phyloP scores from a whole-genome alignment of 2,888 invertebrate species.

The Baronia brevicornis region DNA sequence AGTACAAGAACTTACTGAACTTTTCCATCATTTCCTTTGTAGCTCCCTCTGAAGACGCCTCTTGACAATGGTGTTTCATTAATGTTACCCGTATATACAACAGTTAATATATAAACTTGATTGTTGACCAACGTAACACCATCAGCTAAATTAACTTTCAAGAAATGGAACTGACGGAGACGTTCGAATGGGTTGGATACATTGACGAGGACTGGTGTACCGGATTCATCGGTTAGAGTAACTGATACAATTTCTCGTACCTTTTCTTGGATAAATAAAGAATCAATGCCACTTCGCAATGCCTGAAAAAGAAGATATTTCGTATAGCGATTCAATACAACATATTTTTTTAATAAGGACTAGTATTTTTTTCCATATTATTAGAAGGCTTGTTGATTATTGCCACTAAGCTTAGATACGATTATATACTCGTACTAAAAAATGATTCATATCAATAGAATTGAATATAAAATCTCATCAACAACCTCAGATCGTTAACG shows the following conservation, averaged over 20 bases:
- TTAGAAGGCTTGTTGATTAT: no score
- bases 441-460: no score
- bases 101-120: constrained; percentile 33
- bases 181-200: constrained; percentile 32
- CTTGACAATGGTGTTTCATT: constrained; percentile 61
- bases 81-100: constrained; percentile 55
- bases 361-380: no score
- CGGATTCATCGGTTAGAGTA: constrained; percentile 26
- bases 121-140: constrained; percentile 35
- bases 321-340: neutral
- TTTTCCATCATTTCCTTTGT: constrained; percentile 37
- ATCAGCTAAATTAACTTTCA: constrained; percentile 44
- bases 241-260: constrained; percentile 40
- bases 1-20: constrained; percentile 39
- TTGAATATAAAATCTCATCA: no score
- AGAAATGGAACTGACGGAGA: constrained; percentile 41
- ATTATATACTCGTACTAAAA: no score
- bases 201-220: constrained; percentile 27
- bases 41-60: constrained; percentile 62
- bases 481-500: no score
- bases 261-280: constrained; percentile 53
- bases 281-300: constrained; percentile 26
- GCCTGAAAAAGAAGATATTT: constrained; percentile 35
- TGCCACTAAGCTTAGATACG: no score
- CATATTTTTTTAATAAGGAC: no score